A percentile compares a stretch with the other conserved stretches of the same genome.
Conservation (phyloP, 2,113 vertebrate genomes). For the Lepus europaeus region DNA sequence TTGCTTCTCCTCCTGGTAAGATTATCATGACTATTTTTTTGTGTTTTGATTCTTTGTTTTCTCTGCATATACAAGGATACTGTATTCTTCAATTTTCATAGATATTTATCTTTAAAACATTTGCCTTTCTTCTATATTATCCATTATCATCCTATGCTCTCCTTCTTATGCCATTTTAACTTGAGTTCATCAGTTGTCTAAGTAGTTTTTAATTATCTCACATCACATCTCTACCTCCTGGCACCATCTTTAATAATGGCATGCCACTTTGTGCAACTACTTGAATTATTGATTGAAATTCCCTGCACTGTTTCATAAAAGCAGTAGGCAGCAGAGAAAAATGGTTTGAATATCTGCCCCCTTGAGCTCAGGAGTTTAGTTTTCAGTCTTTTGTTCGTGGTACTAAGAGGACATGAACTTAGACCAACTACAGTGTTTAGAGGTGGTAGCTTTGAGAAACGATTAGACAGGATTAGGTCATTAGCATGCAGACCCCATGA, state of each 20-base stretch:
- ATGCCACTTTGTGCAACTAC: not conserved
- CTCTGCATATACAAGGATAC: not conserved
- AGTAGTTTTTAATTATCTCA: conserved; percentile 20
- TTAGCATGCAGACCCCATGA: too few species aligned
- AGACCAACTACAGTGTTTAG: not conserved
- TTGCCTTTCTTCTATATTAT: not conserved
- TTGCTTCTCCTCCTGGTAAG: not conserved
- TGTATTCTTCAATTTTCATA: not conserved
- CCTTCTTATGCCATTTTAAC: not conserved
- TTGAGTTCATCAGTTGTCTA: not conserved
- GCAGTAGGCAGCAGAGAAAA: not conserved
- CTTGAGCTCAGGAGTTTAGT: too few species aligned
- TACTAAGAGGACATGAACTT: not conserved
- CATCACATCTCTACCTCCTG: not conserved
- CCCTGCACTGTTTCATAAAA: not conserved
- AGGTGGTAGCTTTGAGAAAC: too few species aligned
- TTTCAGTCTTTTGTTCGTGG: too few species aligned
- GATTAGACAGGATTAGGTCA: too few species aligned
- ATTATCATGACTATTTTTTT: not conserved
- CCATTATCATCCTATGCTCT: not conserved
- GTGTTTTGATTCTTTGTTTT: not conserved
- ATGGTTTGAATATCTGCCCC: not conserved
- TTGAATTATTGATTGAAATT: not conserved
- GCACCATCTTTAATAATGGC: not conserved
- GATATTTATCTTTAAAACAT: not conserved